Evolutionary conservation across 2,888 invertebrate genomes (phyloP).

Genomic region (Terebella lapidaria): DNA sequence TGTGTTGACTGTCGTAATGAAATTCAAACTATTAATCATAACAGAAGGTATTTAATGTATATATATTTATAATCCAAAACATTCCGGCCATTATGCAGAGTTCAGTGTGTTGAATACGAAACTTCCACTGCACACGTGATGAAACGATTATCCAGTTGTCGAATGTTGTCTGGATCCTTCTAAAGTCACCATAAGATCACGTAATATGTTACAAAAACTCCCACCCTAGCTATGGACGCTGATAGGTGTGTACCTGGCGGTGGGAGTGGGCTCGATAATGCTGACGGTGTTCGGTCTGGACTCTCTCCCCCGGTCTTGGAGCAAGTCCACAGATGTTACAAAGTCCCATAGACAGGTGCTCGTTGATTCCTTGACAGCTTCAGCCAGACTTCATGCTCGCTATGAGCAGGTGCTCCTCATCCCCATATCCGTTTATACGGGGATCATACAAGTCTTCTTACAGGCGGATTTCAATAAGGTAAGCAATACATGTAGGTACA

Average conservation of each 20-base stretch:
- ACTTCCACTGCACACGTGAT: no score
- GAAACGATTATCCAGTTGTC: no score
- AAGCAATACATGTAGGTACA: no score
- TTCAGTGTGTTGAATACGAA: no score
- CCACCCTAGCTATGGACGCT: background rate
- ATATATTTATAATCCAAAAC: no score
- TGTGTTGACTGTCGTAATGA: no score
- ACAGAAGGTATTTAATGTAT: no score
- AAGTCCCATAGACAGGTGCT: background rate
- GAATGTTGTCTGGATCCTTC: no score
- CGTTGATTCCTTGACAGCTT: background rate
- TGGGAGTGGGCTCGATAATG: background rate
- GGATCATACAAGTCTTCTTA: background rate
- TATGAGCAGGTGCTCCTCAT: background rate
- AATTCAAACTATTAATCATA: no score
- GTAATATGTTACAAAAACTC: no score
- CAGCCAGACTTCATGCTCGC: background rate
- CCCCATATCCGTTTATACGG: background rate
- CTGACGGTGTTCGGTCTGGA: background rate
- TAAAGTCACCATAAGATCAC: no score
- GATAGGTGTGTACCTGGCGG: background rate
- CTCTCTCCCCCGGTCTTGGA: background rate
- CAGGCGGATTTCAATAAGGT: background rate
- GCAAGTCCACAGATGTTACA: background rate
- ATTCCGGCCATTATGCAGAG: no score